A percentile compares a stretch with the other conserved stretches of the same genome.
Evolutionary conservation across 2,113 vertebrate genomes (phyloP).

Genomic region (Cynocephalus volans): DNA sequence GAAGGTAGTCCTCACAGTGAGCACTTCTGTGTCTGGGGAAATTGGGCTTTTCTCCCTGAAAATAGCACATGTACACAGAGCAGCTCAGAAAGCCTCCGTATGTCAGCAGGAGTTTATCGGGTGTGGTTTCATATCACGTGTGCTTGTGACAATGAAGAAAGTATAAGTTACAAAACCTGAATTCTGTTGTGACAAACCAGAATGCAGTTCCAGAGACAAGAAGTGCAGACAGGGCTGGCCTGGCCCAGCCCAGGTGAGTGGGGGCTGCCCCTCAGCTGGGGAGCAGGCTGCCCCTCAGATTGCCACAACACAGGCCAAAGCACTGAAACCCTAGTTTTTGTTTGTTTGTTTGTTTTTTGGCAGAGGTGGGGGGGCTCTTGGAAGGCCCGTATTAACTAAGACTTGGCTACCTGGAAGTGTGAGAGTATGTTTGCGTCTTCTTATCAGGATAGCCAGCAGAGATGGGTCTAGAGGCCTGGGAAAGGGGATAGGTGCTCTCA

Average conservation of each 20-base stretch:
- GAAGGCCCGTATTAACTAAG: neutral
- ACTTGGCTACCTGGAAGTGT: neutral
- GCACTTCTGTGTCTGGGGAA: neutral
- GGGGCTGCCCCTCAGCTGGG: neutral
- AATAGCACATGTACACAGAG: accelerated
- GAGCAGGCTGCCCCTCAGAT: neutral
- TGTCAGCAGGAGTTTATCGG: neutral
- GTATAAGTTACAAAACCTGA: neutral
- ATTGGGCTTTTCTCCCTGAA: neutral
- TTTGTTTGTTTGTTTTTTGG: neutral
- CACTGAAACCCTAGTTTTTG: neutral
- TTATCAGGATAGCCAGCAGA: neutral
- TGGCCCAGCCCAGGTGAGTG: neutral
- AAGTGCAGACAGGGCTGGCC: too few species aligned
- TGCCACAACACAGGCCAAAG: neutral
- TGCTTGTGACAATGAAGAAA: too few species aligned
- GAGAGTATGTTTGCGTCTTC: neutral
- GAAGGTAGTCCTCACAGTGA: neutral
- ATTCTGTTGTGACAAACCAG: neutral
- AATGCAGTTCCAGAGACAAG: neutral
- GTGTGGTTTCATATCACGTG: neutral
- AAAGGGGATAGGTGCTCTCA: too few species aligned
- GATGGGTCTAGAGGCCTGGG: neutral
- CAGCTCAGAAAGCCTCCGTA: too few species aligned
- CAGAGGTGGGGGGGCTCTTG: neutral